phyloP scores from a whole-genome alignment of 1,140 invertebrate genomes.

The Achroia grisella region DNA sequence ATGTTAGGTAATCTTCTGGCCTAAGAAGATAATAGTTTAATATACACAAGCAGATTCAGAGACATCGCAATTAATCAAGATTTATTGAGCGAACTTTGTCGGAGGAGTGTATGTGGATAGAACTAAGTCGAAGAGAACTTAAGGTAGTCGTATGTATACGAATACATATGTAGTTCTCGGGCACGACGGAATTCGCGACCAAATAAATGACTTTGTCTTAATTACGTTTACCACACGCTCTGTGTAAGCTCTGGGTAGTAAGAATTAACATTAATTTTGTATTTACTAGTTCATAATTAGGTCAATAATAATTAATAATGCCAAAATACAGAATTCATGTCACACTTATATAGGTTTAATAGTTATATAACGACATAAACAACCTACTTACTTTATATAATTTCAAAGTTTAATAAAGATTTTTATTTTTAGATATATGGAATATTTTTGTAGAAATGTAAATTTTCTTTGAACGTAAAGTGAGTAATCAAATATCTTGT shows the following conservation, averaged over 20 bases:
- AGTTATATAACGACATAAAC: no score
- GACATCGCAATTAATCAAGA: constrained; percentile 42
- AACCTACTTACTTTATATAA: no score
- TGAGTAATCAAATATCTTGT: constrained; percentile 43
- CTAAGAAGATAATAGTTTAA: constrained; percentile 7
- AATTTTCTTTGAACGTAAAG: constrained; percentile 4
- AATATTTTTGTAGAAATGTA: not conserved
- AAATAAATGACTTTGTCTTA: constrained; percentile 32
- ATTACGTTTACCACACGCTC: constrained; percentile 12
- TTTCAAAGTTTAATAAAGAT: no score
- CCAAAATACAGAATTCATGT: no score
- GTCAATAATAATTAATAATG: no score
- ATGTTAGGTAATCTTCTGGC: not conserved
- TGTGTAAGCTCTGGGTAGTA: not conserved
- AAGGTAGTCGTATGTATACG: no score
- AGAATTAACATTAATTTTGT: no score
- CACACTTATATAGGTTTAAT: no score
- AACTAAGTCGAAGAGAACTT: no score
- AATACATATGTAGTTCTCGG: not conserved
- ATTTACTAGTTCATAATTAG: no score
- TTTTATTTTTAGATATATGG: no score
- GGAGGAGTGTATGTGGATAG: not conserved
- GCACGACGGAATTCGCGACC: constrained; percentile 9
- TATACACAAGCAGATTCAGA: constrained; percentile 1
- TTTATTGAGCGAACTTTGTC: constrained; percentile 34